A percentile compares a stretch with the other conserved stretches of the same genome.
Evolutionary conservation across 2,113 vertebrate genomes (phyloP).

Genomic region (Spermophilus dauricus): DNA sequence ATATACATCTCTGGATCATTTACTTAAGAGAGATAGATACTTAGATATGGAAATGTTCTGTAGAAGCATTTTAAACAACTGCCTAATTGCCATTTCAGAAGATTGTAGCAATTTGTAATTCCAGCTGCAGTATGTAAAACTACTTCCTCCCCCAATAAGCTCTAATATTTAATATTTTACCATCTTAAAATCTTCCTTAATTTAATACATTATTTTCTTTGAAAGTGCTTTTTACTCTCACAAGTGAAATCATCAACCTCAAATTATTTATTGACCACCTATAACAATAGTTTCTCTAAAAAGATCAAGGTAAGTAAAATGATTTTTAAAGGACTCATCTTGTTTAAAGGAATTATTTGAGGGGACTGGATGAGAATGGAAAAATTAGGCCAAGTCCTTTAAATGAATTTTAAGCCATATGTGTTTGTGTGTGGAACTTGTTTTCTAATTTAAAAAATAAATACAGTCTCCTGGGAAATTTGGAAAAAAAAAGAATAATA

Average conservation of each 20-base stretch:
- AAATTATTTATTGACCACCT: slow-evolving; percentile 28
- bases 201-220: neutral
- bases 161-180: slow-evolving; percentile 38
- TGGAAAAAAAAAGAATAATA: neutral
- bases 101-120: slow-evolving; percentile 12
- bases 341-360: slow-evolving; percentile 49
- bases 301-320: neutral
- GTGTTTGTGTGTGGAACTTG: neutral
- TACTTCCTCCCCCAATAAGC: neutral
- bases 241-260: slow-evolving; percentile 22
- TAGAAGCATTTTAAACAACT: neutral
- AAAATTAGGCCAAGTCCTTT: neutral
- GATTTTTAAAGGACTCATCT: neutral
- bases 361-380: too few species aligned
- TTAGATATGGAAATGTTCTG: slow-evolving; percentile 29
- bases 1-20: neutral
- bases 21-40: neutral
- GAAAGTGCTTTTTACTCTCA: neutral
- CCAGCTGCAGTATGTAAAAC: neutral
- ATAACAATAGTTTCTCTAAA: neutral
- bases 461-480: neutral
- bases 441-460: slow-evolving; percentile 22
- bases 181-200: slow-evolving; percentile 3
- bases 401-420: neutral
- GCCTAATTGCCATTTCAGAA: slow-evolving; percentile 1